A percentile compares a stretch with the other conserved stretches of the same genome.
Conservation (phyloP, 2,113 vertebrate species). For the Tupaia chinensis region DNA sequence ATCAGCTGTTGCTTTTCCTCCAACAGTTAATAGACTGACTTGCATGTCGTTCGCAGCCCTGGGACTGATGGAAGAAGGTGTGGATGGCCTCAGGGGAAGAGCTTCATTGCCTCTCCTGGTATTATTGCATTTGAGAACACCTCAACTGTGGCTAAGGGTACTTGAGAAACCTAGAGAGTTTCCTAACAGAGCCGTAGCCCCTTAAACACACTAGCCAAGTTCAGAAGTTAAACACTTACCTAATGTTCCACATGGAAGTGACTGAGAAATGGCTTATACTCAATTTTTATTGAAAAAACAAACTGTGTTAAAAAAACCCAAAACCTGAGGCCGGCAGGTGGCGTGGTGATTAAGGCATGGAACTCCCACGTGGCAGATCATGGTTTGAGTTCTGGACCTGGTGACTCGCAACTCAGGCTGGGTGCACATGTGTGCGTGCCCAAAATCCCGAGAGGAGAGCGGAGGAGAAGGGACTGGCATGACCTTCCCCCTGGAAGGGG, state of each 20-base stretch:
- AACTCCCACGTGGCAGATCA: too few relatives aligned
- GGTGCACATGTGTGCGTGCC: too few relatives aligned
- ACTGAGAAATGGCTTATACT: background rate
- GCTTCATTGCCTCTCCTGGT: background rate
- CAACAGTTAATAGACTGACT: background rate
- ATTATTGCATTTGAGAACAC: background rate
- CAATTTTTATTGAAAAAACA: background rate
- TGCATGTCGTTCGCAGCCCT: background rate
- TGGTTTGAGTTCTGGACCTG: too few relatives aligned
- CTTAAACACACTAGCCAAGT: background rate
- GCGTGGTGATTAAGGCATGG: too few relatives aligned
- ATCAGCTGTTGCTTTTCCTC: background rate
- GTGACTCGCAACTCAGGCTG: too few relatives aligned
- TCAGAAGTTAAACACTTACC: background rate
- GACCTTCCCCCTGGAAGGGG: too few relatives aligned
- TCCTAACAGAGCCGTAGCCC: background rate
- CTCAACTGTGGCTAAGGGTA: background rate
- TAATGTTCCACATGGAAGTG: background rate
- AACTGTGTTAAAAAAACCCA: background rate
- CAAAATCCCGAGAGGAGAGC: too few relatives aligned
- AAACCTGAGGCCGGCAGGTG: background rate
- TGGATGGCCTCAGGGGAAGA: background rate
- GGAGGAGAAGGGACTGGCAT: too few relatives aligned
- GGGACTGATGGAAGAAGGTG: too few relatives aligned
- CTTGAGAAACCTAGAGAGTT: constrained; percentile 6